Evolutionary conservation across 2,113 vertebrate species (phyloP).

Genomic region (Columbina picui): DNA sequence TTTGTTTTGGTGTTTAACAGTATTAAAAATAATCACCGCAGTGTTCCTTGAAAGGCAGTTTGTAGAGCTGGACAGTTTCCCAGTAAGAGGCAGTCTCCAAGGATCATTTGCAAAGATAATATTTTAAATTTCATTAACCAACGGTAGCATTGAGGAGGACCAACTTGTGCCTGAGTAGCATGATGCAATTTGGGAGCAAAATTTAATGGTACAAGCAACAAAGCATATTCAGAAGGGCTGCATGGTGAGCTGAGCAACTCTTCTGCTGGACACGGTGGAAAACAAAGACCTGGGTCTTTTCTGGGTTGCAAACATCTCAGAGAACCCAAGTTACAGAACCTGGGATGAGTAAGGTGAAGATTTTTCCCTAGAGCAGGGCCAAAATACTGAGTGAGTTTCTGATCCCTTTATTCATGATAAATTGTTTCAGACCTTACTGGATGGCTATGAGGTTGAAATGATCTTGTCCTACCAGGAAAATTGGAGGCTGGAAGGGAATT

Average conservation of each 20-base stretch:
- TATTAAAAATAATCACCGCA: not conserved
- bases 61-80: not conserved
- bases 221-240: not conserved
- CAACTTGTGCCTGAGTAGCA: not conserved
- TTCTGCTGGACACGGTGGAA: not conserved
- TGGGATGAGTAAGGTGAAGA: not conserved
- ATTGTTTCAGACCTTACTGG: not conserved
- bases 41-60: not conserved
- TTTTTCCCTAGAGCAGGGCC: not conserved
- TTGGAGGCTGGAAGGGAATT: not conserved
- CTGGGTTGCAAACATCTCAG: not conserved
- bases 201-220: not conserved
- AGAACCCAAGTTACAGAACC: not conserved
- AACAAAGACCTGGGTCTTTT: not conserved
- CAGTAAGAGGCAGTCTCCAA: not conserved
- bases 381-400: not conserved
- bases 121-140: conserved; percentile 25
- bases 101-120: not conserved
- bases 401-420: not conserved
- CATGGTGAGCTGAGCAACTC: not conserved
- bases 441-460: not conserved
- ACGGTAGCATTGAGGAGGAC: not conserved
- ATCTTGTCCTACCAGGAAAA: not conserved
- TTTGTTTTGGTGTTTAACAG: conserved; percentile 16
- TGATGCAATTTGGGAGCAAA: not conserved